Base-by-base conservation (phyloP, 1,140 invertebrate species). In the Phymastichus coffea region DNA sequence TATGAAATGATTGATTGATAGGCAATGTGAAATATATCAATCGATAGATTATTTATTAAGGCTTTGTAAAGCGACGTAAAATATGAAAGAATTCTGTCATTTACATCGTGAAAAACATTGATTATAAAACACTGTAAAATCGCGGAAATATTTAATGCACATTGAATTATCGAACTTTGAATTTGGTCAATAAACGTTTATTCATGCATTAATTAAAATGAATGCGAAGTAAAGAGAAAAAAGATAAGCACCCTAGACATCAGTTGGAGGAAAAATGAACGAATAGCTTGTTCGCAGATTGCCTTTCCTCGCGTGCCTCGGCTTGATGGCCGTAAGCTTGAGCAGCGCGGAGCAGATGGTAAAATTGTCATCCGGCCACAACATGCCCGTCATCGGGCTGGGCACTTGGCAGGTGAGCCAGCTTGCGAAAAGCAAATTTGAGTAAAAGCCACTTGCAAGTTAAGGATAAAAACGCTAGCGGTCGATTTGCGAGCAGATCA, bases 341-440 rank as follows among this genome's bases (percentile, higher is more conserved):
- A 15, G 3, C 0, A 6, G 1, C 17, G 4, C 19, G 10, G 2
- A 17, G 71, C 48, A 68, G 35, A 65, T 63, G 28, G 28, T 77
- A 25, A 66, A 58, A 53, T 61, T 80, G 38, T 72, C 67, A 22
- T 79, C 78, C 9, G 77, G 77, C 46, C 66, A 74, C 60, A 67
- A 86, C 61, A 92, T 92, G 86, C 90, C 90, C 0, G 81, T 83
- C 58, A 71, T 93, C 38, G 90, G 90, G 38, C 82, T 91, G 63
- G 90, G 90, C 56, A 91, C 90, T 55, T 92, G 88, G 88, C 87
- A 89, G 82, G 88, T 89, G 73, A 80, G 26, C 35, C 33, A 35
- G 8, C n/a, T n/a, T n/a, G n/a, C n/a, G 15, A 37, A 47, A 4
- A 26, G 23, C 4, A 15, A 28, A 47, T 4, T 47, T 17, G 3